Evolutionary conservation across 1,140 invertebrate genomes (phyloP), one percentile per base, ranked within the genome.

Genomic region (Anthonomus grandis): DNA sequence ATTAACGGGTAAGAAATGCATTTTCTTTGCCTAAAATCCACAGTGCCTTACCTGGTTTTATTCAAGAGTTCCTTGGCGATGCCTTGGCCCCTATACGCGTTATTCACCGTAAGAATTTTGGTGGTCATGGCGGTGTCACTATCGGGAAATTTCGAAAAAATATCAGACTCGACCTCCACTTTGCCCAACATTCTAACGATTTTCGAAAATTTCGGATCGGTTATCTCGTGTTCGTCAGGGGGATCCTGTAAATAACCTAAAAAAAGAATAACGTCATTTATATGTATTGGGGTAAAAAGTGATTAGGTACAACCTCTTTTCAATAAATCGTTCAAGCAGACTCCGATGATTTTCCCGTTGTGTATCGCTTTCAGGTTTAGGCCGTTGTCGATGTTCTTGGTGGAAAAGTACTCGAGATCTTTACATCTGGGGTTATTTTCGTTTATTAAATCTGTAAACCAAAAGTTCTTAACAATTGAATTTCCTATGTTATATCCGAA

Each of bases 91-190:
- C 86, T 72, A 77, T 80, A 85, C 2, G 74, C 76, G 1, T 72
- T 70, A 65, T 87, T 82, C 0, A 86, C 85, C 2, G 84, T 85
- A 2, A 85, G 69, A 56, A 88, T 85, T 62, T 81, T 80, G 23
- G 86, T 65, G 49, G 85, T 83, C 57, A 86, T 56, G 0, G 81
- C 71, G 2, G 67, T 76, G 37, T 84, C 73, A 36, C 81, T 74
- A 4, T 76, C 75, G 0, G 79, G 78, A 68, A 79, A 83, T 64
- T 78, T 77, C 17, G 71, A 73, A 67, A 80, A 80, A 0, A 82
- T 69, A 57, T 79, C 76, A 0, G 79, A 79, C 54, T 81, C 73
- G 17, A 73, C 72, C 44, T 80, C 82, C 21, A 85, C 74, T 31
- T 79, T 68, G n/a, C 76, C 66, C 18, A 89, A 69, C 19, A 87